These are phyloP conservation scores for Dufourea novaeangliae DNA, from an alignment of 1,140 invertebrate genomes.

Conservation along the genomic window DNA sequence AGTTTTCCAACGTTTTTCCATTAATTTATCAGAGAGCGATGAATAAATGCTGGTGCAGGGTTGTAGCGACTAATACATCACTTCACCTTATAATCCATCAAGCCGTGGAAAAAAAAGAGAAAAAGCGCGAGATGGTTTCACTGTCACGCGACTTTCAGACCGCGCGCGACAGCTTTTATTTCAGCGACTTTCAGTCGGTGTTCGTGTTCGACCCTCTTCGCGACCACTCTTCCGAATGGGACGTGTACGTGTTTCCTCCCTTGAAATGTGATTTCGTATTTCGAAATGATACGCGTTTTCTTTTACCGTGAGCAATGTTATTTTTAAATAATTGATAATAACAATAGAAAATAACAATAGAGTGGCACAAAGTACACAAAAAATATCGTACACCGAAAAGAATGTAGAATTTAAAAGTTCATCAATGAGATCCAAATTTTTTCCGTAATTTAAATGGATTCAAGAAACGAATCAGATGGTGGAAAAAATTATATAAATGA, in stretches of 20 bases:
- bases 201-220: constrained; percentile 4
- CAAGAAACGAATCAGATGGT: too few relatives aligned
- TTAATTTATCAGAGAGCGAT: background rate
- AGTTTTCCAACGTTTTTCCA: background rate
- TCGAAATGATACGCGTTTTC: too few relatives aligned
- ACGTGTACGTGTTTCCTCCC: background rate
- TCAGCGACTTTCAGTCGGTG: background rate
- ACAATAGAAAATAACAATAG: too few relatives aligned
- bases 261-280: too few relatives aligned
- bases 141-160: constrained; percentile 37
- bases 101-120: background rate
- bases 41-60: background rate
- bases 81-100: constrained; percentile 33
- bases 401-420: too few relatives aligned
- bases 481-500: too few relatives aligned
- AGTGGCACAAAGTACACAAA: too few relatives aligned
- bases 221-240: constrained; percentile 5
- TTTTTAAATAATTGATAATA: too few relatives aligned
- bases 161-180: background rate
- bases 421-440: too few relatives aligned
- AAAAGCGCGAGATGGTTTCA: constrained; percentile 10
- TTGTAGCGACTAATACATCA: constrained; percentile 34
- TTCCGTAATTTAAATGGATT: too few relatives aligned
- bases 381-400: too few relatives aligned
- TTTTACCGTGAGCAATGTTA: background rate